Evolutionary conservation across 2,797 vertebrate species (phyloP).

Genomic region (Coluber constrictor): DNA sequence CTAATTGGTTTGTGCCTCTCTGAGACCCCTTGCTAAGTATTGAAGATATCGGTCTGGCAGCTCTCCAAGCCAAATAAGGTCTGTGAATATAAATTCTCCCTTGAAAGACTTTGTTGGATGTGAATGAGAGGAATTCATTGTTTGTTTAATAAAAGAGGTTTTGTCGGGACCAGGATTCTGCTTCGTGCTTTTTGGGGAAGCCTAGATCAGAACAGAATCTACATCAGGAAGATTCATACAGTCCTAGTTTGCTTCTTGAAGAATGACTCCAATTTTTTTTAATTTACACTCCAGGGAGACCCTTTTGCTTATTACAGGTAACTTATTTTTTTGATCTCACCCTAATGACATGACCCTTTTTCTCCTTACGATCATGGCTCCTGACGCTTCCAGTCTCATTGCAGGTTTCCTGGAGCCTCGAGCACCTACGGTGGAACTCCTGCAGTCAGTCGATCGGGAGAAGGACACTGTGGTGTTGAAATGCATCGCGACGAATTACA

Average conservation of each 20-base stretch:
- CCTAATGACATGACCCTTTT: not conserved
- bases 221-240: not conserved
- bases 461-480: not conserved
- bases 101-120: too few relatives aligned
- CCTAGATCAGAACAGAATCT: not conserved
- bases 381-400: not conserved
- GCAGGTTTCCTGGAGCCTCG: not conserved
- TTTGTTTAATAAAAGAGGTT: too few relatives aligned
- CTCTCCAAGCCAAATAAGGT: too few relatives aligned
- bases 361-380: not conserved
- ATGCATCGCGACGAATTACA: not conserved
- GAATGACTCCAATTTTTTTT: slow-evolving; percentile 17
- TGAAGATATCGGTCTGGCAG: too few relatives aligned
- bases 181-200: too few relatives aligned
- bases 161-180: too few relatives aligned
- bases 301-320: slow-evolving; percentile 5
- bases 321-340: not conserved
- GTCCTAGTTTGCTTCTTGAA: slow-evolving; percentile 8
- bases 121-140: too few relatives aligned
- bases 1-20: too few relatives aligned
- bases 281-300: not conserved
- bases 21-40: too few relatives aligned
- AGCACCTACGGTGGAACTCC: not conserved
- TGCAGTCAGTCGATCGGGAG: not conserved
- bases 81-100: too few relatives aligned